Evolutionary conservation across 2,797 vertebrate genomes (phyloP).

Genomic region (Melopsittacus undulatus): DNA sequence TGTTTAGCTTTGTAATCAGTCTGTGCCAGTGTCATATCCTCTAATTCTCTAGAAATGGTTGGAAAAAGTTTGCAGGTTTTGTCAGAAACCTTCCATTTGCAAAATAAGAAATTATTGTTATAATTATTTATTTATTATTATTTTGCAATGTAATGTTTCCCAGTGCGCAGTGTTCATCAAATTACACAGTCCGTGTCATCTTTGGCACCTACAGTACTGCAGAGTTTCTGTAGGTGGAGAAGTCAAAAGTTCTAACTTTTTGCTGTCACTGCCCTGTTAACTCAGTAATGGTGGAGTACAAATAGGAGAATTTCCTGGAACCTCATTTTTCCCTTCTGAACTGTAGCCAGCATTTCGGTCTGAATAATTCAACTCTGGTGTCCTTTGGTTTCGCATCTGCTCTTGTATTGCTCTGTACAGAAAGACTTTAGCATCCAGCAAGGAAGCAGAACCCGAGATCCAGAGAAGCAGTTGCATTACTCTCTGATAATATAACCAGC

Average conservation of each 20-base stretch:
- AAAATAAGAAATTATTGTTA: background rate
- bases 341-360: background rate
- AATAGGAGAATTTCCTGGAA: background rate
- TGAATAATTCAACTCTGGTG: background rate
- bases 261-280: background rate
- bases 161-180: background rate
- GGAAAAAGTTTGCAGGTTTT: background rate
- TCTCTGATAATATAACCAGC: background rate
- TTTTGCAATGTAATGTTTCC: background rate
- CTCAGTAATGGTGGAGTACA: background rate
- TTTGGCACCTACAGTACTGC: background rate
- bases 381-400: background rate
- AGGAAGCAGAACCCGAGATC: background rate
- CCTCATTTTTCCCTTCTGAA: background rate
- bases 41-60: background rate
- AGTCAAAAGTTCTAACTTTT: background rate
- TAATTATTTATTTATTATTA: background rate
- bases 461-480: background rate
- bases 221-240: background rate
- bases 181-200: background rate
- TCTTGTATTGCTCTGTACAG: background rate
- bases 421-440: background rate
- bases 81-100: background rate
- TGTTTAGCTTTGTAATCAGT: background rate
- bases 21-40: background rate